Evolutionary conservation across 2,797 vertebrate genomes (phyloP), one percentile per base, ranked within the genome.

Genomic region (Bradypodion ventrale): DNA sequence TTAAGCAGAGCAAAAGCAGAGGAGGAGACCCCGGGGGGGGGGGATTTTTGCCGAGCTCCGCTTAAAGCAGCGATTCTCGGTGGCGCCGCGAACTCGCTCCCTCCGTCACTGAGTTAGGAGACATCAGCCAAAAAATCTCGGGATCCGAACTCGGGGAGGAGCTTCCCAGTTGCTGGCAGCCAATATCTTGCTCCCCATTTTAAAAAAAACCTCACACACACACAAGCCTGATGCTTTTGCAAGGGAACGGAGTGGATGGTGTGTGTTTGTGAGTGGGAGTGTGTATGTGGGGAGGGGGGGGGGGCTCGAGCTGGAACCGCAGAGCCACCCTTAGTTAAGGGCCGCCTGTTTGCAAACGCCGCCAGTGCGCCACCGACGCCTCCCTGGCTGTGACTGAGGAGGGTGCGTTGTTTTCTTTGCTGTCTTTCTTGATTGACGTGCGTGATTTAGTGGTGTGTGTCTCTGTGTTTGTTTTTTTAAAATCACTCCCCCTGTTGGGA

Each of bases 71-170:
- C 44, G 74, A 52, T 83, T 69, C 75, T 37, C 69, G 70, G 84
- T 87, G 79, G 82, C n/a, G 56, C 89, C 80, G 42, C 69, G 83
- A 93, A 95, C 94, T 94, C 91, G 88, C 88, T 94, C 86, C 90
- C 88, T 85, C 77, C 82, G 88, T 82, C 89, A 95, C 80, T 84
- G 93, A 95, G 93, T 96, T 95, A 90, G 91, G 91, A 95, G 93
- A 95, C 94, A 96, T 93, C 91, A 93, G 95, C 94, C 93, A 89
- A 94, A 70, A 95, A 95, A 95, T 93, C 94, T 94, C 91, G 88
- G 91, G 92, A 93, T 93, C 89, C 93, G 83, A 91, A 52, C 90
- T 95, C 94, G 87, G 95, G 96, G 95, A 95, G 96, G 96, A 95
- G 95, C 95, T 91, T 95, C 92, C 27, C 90, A 90, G 91, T 78